A percentile compares a stretch with the other conserved stretches of the same genome.
Evolutionary conservation across 2,797 vertebrate genomes (phyloP).

Genomic region (Antennarius maculatus): DNA sequence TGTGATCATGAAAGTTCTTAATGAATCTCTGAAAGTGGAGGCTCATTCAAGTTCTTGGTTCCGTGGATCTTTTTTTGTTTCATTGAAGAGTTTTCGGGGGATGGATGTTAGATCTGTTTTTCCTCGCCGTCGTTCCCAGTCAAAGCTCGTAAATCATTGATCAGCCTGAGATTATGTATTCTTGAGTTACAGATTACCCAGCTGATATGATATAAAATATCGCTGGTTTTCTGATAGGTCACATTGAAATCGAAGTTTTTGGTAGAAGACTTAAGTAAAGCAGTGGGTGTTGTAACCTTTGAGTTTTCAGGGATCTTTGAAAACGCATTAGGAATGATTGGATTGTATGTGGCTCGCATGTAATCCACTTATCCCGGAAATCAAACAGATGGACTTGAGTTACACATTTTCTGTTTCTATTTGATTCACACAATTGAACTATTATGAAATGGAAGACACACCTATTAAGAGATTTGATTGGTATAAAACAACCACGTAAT

Average conservation of each 20-base stretch:
- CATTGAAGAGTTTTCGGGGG: slow-evolving; percentile 16
- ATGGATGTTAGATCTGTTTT: slow-evolving; percentile 8
- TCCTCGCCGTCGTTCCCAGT: no score
- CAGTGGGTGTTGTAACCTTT: slow-evolving; percentile 23
- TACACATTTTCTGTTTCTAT: slow-evolving; percentile 9
- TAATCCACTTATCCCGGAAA: slow-evolving; percentile 5
- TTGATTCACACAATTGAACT: background rate
- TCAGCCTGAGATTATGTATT: slow-evolving; percentile 35
- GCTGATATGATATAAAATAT: background rate
- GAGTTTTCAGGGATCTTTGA: slow-evolving; percentile 13
- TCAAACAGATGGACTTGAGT: background rate
- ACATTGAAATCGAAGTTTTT: background rate
- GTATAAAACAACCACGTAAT: background rate
- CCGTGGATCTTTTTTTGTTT: slow-evolving; percentile 15
- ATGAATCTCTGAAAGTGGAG: slow-evolving; percentile 19
- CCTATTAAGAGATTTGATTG: slow-evolving; percentile 1
- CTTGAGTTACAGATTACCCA: slow-evolving; percentile 11
- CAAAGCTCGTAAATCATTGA: slow-evolving; percentile 53
- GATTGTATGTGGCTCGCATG: slow-evolving; percentile 47
- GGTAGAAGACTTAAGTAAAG: slow-evolving; percentile 37
- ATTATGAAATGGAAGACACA: background rate
- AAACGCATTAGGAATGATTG: slow-evolving; percentile 3
- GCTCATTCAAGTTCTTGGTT: background rate
- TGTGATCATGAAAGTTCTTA: slow-evolving; percentile 27
- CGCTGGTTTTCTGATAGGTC: background rate